Conservation (phyloP, 2,113 vertebrate species). For the Colistium nudipinnis region DNA sequence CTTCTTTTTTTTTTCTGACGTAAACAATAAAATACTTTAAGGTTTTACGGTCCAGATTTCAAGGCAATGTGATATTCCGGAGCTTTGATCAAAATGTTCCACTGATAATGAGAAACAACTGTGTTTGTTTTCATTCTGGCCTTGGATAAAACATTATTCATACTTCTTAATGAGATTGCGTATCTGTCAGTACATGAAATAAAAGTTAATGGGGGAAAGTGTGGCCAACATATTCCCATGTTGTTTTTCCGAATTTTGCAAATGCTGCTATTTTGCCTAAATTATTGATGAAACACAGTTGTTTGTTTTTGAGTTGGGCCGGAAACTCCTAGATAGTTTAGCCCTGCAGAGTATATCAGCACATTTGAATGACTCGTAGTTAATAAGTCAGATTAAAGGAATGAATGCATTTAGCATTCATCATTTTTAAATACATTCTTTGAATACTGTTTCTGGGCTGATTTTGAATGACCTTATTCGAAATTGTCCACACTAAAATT, state of each 20-base stretch:
- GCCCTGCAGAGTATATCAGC: not conserved
- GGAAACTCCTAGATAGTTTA: not conserved
- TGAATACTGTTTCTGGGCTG: too few species aligned
- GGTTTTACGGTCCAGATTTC: not conserved
- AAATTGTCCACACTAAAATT: too few species aligned
- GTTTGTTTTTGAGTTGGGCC: not conserved
- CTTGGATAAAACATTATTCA: not conserved
- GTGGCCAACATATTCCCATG: not conserved
- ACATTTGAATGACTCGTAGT: not conserved
- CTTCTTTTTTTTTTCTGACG: not conserved
- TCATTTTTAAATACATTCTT: not conserved
- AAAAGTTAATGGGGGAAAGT: not conserved
- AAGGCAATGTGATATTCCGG: too few species aligned
- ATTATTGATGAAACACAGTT: not conserved
- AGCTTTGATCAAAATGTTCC: too few species aligned
- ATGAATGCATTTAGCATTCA: not conserved
- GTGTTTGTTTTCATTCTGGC: not conserved
- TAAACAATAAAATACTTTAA: not conserved
- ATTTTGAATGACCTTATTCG: too few species aligned
- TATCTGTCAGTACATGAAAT: not conserved
- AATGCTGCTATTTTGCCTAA: not conserved
- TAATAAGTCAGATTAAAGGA: not conserved
- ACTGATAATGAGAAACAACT: not conserved
- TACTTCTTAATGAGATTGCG: not conserved
- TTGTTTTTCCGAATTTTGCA: not conserved